Percentiles rank a stretch among this genome's conserved stretches.
These are phyloP conservation scores for Neuroscelio doddi DNA, from an alignment of 2,888 invertebrate species.

Conservation along the genomic window DNA sequence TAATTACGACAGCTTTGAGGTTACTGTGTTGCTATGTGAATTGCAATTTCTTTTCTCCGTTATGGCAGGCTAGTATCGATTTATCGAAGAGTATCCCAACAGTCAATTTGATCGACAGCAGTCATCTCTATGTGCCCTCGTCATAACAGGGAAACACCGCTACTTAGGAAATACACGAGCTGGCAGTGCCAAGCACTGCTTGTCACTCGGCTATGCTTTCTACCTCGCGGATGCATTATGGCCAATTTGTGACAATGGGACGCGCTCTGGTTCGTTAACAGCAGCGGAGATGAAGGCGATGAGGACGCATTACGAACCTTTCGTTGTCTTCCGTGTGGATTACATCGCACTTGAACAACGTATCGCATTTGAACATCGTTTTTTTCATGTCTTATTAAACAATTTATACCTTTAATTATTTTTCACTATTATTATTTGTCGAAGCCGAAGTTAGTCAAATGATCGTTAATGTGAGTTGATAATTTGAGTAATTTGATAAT, in stretches of 20 bases:
- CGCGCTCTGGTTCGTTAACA: conserved; percentile 65
- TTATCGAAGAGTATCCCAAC: neutral
- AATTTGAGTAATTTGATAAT: too few relatives aligned
- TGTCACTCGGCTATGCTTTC: conserved; percentile 63
- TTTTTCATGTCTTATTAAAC: conserved; percentile 13
- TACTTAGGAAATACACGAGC: conserved; percentile 49
- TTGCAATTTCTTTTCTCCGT: conserved; percentile 25
- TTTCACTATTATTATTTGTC: too few relatives aligned
- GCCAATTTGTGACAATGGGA: conserved; percentile 64
- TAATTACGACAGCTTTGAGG: conserved; percentile 22
- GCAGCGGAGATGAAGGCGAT: conserved; percentile 22
- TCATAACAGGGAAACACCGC: conserved; percentile 48
- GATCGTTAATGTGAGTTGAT: too few relatives aligned
- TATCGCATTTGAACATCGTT: too few relatives aligned
- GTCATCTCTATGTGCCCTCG: conserved; percentile 13
- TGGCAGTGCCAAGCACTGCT: conserved; percentile 51
- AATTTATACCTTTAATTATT: too few relatives aligned
- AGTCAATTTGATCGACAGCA: conserved; percentile 31
- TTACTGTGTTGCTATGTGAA: conserved; percentile 23
- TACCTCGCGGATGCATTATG: conserved; percentile 59
- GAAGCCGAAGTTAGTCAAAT: too few relatives aligned
- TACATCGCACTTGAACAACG: too few relatives aligned
- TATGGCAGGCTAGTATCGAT: conserved; percentile 10
- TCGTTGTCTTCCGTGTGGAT: conserved; percentile 30
- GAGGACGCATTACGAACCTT: conserved; percentile 7